Conservation (phyloP, 2,797 vertebrate species). For the Eremophila alpestris region DNA sequence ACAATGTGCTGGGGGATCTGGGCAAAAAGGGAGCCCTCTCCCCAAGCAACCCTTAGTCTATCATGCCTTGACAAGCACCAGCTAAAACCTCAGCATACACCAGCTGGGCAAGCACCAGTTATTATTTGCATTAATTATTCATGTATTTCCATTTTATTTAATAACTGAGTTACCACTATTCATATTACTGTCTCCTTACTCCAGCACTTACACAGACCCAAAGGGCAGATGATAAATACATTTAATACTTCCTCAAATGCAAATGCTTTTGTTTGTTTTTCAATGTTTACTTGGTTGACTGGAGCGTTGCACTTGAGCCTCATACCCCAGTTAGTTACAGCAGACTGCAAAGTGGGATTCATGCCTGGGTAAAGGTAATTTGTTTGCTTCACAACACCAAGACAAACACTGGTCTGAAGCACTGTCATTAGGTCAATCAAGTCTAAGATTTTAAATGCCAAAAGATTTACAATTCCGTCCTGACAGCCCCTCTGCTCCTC, state of each 20-base stretch:
- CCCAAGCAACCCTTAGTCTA: not conserved
- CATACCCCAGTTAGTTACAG: slow-evolving; percentile 21
- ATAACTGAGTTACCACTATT: not conserved
- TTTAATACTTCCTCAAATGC: slow-evolving; percentile 11
- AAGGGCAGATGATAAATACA: slow-evolving; percentile 11
- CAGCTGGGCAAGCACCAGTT: not conserved
- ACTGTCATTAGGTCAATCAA: slow-evolving; percentile 22
- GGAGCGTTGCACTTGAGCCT: slow-evolving; percentile 35
- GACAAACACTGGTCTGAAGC: slow-evolving; percentile 33
- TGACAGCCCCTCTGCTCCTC: not conserved
- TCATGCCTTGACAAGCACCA: not conserved
- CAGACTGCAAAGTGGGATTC: slow-evolving; percentile 41
- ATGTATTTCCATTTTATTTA: not conserved
- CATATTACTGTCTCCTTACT: not conserved
- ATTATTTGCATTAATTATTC: not conserved
- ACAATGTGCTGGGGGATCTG: not conserved
- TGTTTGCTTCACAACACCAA: slow-evolving; percentile 37
- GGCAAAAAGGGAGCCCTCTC: not conserved
- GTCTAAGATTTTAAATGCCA: slow-evolving; percentile 41
- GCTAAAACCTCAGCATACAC: not conserved
- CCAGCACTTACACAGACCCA: not conserved
- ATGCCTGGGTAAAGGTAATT: not conserved
- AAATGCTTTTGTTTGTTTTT: slow-evolving; percentile 59
- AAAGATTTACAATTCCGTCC: slow-evolving; percentile 53
- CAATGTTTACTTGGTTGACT: slow-evolving; percentile 63